Conservation (phyloP, 2,888 invertebrate species). For the Gymnosoma rotundatum region DNA sequence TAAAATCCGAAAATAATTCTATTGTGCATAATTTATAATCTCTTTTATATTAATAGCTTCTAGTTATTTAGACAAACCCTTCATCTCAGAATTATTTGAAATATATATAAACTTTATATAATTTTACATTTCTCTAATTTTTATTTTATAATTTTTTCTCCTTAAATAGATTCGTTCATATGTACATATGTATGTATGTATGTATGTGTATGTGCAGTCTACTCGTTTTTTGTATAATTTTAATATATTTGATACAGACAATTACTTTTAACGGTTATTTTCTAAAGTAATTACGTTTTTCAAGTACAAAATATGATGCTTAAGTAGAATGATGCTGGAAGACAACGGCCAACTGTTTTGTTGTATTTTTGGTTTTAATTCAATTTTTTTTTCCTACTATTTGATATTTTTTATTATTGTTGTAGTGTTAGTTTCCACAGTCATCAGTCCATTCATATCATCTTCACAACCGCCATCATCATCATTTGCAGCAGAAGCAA, state of each 20-base stretch:
- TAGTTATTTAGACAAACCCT: too few relatives aligned
- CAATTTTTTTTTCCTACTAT: constrained; percentile 41
- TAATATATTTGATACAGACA: constrained; percentile 81
- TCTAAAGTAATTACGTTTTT: constrained; percentile 81
- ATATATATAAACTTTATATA: constrained; percentile 57
- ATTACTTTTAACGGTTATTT: constrained; percentile 81
- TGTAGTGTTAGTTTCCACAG: constrained; percentile 60
- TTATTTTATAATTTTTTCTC: constrained; percentile 11
- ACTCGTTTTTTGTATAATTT: constrained; percentile 74
- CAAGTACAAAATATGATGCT: constrained; percentile 70
- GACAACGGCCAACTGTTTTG: constrained; percentile 46
- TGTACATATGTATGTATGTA: neutral
- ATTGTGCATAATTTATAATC: too few relatives aligned
- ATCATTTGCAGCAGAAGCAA: constrained; percentile 42
- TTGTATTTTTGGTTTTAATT: constrained; percentile 10
- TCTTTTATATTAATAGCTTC: too few relatives aligned
- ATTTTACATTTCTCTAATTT: constrained; percentile 11
- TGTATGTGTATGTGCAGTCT: constrained; percentile 18
- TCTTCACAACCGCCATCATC: constrained; percentile 35
- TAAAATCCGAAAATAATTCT: too few relatives aligned
- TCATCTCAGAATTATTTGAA: too few relatives aligned
- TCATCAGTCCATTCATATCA: constrained; percentile 68
- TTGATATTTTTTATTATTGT: constrained; percentile 35
- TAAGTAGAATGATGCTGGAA: constrained; percentile 51
- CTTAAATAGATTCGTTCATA: constrained; percentile 5